Evolutionary conservation across 2,113 vertebrate genomes (phyloP), one percentile per base, ranked within the genome.

Genomic region (Gymnobelideus leadbeateri): DNA sequence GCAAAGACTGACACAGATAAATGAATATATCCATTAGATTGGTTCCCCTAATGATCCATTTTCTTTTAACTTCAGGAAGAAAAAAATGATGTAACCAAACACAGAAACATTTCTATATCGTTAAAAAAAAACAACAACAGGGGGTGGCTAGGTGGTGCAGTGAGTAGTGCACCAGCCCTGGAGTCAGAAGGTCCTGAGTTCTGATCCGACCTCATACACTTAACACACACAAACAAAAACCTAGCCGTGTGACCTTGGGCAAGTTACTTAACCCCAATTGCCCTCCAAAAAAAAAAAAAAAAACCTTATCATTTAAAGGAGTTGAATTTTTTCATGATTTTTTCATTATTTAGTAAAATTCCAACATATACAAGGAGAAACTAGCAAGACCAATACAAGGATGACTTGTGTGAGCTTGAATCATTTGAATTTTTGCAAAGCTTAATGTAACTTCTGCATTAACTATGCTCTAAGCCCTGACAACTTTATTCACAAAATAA

Each of bases 381-480:
- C 37, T 89, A 95, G 12, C 6, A 97, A 11, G 91, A 77, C 91
- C 19, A 95, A 21, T 97, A 94, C 95, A 94, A 51, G 2, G 96
- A 49, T 49, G 4, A 51, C 28, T n/a, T 96, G 53, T 47, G 4
- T 91, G 51, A 96, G 91, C 91, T 57, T 0, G 68, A 95, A 95
- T 23, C 97, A 16, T 92, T 7, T 90, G 51, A 8, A 8, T 89
- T 93, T 96, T 94, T 92, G 24, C 0, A 95, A 96, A 61, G 14
- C 11, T 93, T 95, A 12, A 89, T 96, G 95, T 50, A 97, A 96
- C 46, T 43, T 43, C 68, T 84, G 16, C 23, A 96, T 97, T 94
- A 98, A 95, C 91, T 97, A 47, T 92, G 21, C 52, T 95, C 9
- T 92, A 96, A 94, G 89, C 77, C 94, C 93, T 98, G 92, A 97